Base-by-base conservation (phyloP, 2,888 invertebrate genomes). In the Ormyrus rosae region DNA sequence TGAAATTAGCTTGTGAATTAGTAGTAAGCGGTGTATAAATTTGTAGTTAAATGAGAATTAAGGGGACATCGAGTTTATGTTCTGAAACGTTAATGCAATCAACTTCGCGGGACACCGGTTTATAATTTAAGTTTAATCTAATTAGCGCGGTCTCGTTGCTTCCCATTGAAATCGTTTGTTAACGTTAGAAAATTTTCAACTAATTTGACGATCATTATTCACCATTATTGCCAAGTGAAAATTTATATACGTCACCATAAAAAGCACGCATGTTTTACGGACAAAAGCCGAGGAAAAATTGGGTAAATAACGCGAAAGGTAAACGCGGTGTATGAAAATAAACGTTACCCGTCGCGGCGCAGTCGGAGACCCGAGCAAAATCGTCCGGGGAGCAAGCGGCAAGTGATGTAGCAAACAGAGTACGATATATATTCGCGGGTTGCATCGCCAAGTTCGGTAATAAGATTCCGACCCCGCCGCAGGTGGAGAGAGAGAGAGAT, bases 391-490 rank as follows among this genome's bases (percentile, higher is more conserved):
- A 60, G 56, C 45, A 46, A 46, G 55, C 34, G 2, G 34, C 56
- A 13, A 50, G 50, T 11, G 45, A 58, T 58, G 70, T 48, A 50
- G 34, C 56, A 64, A 64, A 46, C 51, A 34, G 34, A 2, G 34
- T 34, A 34, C 34, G 34, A 13, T 19, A 19, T 34, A 34, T 34
- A 34, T 34, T 48, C 45, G 69, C 6, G 55, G 19, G 68, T 55
- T 55, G 55, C 63, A n/a, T 9, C 68, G 9, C 45, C 67, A 8
- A 76, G 9, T 68, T 61, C 46, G 46, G 10, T 51, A 67, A 67
- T 75, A 75, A 51, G 76, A 76, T 76, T 76, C 61, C 34, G 56
- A 46, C 34, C 34, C 2, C 34, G 34, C 34, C 34, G 34, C 34
- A 34, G 34, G 34, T 34, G 34, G 34, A 34, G 34, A 34, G 34